Conservation (phyloP, 53 echinoderm and acorn worm species). For the Temnopleurus reevesii region DNA sequence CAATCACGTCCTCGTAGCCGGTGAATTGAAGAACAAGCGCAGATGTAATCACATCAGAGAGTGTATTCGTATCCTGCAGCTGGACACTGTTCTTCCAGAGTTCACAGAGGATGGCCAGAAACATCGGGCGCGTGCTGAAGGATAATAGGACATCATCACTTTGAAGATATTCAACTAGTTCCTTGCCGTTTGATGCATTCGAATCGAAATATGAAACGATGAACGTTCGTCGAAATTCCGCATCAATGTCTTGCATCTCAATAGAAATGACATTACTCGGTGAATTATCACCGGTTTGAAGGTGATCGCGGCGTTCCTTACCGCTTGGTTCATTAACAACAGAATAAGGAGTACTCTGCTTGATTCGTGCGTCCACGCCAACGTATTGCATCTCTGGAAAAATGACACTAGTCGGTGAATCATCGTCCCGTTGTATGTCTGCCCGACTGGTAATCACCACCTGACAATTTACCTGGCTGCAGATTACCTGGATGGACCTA, state of each 20-base stretch:
- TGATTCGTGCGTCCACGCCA: too few species aligned
- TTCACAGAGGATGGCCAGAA: background rate
- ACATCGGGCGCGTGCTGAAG: slow-evolving; percentile 18
- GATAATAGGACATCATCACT: slow-evolving; percentile 20
- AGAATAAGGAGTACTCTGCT: too few species aligned
- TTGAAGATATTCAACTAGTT: background rate
- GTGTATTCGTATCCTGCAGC: slow-evolving; percentile 12
- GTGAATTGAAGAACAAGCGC: background rate
- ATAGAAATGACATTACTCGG: background rate
- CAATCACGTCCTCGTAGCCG: background rate
- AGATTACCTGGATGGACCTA: background rate
- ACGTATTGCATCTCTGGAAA: slow-evolving; percentile 13
- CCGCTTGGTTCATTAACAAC: too few species aligned
- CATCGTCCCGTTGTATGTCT: background rate
- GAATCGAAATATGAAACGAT: background rate
- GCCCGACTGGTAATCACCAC: slow-evolving; percentile 12
- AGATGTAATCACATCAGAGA: slow-evolving; percentile 20
- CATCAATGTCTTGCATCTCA: background rate
- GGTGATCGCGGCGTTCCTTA: too few species aligned
- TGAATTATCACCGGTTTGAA: background rate
- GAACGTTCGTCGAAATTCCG: background rate
- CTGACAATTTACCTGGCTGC: background rate
- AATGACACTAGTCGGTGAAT: background rate
- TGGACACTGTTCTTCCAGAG: background rate
- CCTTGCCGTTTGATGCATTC: background rate